These are phyloP conservation scores for Pilophorus perplexus DNA, from an alignment of 2,888 invertebrate species.

Conservation along the genomic window DNA sequence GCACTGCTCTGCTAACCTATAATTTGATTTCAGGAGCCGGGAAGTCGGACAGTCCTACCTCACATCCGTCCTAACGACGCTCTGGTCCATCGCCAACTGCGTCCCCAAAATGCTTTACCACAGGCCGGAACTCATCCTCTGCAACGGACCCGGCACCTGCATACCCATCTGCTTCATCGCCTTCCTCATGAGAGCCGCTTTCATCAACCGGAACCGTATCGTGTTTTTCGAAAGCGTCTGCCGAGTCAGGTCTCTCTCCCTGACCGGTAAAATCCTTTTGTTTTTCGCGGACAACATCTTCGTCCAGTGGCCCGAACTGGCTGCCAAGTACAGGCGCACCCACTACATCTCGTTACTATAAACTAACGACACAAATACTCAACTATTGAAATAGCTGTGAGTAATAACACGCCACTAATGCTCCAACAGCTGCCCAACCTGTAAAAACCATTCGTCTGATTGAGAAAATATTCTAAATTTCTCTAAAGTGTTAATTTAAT, in stretches of 20 bases:
- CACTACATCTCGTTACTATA: too few relatives aligned
- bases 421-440: too few relatives aligned
- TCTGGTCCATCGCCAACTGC: conserved; percentile 66
- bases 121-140: conserved; percentile 76
- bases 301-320: conserved; percentile 88
- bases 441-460: too few relatives aligned
- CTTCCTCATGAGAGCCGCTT: conserved; percentile 68
- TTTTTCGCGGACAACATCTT: conserved; percentile 80
- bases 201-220: conserved; percentile 65
- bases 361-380: too few relatives aligned
- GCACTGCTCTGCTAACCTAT: conserved; percentile 66
- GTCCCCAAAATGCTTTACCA: conserved; percentile 66
- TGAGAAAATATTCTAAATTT: too few relatives aligned
- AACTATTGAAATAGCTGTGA: too few relatives aligned
- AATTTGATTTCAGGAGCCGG: too few relatives aligned
- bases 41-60: conserved; percentile 83
- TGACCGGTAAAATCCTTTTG: conserved; percentile 83
- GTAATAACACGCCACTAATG: too few relatives aligned
- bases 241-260: conserved; percentile 81
- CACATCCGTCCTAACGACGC: conserved; percentile 74
- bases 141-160: conserved; percentile 97
- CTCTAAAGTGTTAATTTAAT: too few relatives aligned
- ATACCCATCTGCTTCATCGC: conserved; percentile 82
- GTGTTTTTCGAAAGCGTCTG: conserved; percentile 95
- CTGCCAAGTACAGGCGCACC: conserved; percentile 63